A percentile compares a stretch with the other conserved stretches of the same genome.
Conservation (phyloP, 2,113 vertebrate genomes). For the Neogale vison region DNA sequence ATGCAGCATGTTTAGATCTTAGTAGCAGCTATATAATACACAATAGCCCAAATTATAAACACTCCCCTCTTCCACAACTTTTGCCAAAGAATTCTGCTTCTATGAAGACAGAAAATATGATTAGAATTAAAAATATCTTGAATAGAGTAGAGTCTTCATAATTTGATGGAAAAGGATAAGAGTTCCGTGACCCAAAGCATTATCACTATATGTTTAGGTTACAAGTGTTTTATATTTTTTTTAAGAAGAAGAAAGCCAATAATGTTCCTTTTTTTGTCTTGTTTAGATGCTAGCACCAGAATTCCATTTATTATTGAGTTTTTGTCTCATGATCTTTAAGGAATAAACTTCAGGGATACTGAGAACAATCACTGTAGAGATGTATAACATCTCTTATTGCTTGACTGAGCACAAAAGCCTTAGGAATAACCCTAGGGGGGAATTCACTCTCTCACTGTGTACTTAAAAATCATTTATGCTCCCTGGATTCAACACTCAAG, state of each 20-base stretch:
- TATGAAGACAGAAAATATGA: neutral
- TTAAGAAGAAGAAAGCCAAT: neutral
- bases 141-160: neutral
- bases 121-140: neutral
- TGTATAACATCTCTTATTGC: slow-evolving; percentile 62
- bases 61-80: neutral
- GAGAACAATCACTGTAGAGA: slow-evolving; percentile 71
- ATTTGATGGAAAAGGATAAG: neutral
- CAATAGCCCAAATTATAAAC: neutral
- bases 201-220: neutral
- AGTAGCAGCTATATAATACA: neutral
- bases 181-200: neutral
- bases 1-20: neutral
- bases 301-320: slow-evolving; percentile 72
- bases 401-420: slow-evolving; percentile 72
- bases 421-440: slow-evolving; percentile 60
- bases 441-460: slow-evolving; percentile 49
- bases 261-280: neutral
- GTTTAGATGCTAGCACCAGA: slow-evolving; percentile 62
- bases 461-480: slow-evolving; percentile 77
- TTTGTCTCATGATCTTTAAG: slow-evolving; percentile 74
- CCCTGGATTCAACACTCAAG: slow-evolving; percentile 43
- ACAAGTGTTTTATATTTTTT: neutral
- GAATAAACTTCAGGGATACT: slow-evolving; percentile 66
- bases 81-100: neutral